phyloP scores from a whole-genome alignment of 2,797 vertebrate genomes.

The Platyrinchus mystaceus region DNA sequence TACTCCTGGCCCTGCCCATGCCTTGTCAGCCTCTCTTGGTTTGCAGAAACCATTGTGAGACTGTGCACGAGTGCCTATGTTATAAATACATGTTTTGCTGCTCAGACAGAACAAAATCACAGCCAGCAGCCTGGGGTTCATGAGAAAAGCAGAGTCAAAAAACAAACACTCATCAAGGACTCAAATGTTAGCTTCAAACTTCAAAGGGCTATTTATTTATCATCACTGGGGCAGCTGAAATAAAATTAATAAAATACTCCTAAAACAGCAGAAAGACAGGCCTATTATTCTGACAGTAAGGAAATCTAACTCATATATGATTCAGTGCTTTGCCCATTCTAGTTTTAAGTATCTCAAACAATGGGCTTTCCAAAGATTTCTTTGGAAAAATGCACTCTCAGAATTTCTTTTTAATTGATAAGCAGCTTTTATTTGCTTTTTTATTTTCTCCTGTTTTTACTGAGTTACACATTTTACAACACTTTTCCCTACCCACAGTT shows the following conservation, averaged over 20 bases:
- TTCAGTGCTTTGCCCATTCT: neutral
- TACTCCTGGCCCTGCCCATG: neutral
- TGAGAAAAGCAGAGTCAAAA: neutral
- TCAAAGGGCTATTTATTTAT: neutral
- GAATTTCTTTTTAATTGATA: neutral
- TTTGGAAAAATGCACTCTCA: neutral
- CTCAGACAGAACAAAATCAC: neutral
- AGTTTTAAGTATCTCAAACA: neutral
- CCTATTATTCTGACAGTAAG: neutral
- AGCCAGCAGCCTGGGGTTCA: neutral
- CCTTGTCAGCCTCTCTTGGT: neutral
- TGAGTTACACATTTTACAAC: neutral
- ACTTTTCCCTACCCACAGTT: neutral
- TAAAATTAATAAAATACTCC: neutral
- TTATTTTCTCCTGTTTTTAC: neutral
- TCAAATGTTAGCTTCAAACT: slow-evolving; percentile 1
- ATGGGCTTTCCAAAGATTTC: neutral
- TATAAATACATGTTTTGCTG: neutral
- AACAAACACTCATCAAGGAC: neutral
- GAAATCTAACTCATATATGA: neutral
- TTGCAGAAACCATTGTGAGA: neutral
- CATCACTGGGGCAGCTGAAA: neutral
- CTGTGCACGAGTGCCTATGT: neutral
- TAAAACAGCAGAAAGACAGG: neutral
- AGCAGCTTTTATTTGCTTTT: neutral